phyloP scores from a whole-genome alignment of 1,140 invertebrate genomes.

The Macrobrachium rosenbergii region DNA sequence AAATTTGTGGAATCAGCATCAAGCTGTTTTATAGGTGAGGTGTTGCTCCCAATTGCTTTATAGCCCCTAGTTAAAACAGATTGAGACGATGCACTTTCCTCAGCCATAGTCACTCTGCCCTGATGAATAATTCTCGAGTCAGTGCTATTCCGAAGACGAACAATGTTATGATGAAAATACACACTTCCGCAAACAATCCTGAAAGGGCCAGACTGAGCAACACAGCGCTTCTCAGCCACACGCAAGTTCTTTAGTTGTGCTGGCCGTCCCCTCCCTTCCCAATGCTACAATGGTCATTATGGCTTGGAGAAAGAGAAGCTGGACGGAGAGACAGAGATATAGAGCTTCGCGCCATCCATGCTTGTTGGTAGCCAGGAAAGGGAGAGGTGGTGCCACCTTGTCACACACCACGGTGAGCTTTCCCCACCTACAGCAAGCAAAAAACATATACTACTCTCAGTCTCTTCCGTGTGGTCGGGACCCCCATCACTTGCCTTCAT shows the following conservation, averaged over 20 bases:
- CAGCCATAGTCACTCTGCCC: too few relatives aligned
- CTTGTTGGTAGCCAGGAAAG: background rate
- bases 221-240: conserved; percentile 54
- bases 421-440: conserved; percentile 27
- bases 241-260: conserved; percentile 46
- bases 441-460: background rate
- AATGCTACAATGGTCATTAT: background rate
- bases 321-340: too few relatives aligned
- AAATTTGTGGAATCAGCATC: too few relatives aligned
- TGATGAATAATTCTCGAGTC: too few relatives aligned
- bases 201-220: conserved; percentile 47
- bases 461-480: conserved; percentile 65
- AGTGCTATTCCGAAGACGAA: too few relatives aligned
- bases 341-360: too few relatives aligned
- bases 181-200: background rate
- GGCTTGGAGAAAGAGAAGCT: too few relatives aligned
- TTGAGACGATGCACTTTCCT: too few relatives aligned
- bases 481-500: conserved; percentile 52
- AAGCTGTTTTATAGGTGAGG: too few relatives aligned
- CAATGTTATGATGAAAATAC: background rate
- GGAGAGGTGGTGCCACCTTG: conserved; percentile 40
- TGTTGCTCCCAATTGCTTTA: too few relatives aligned
- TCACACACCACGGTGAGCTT: conserved; percentile 28
- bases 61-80: too few relatives aligned
- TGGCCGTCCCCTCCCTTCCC: conserved; percentile 51